Evolutionary conservation across 2,797 vertebrate species (phyloP).

Genomic region (Meriones psammophilus): DNA sequence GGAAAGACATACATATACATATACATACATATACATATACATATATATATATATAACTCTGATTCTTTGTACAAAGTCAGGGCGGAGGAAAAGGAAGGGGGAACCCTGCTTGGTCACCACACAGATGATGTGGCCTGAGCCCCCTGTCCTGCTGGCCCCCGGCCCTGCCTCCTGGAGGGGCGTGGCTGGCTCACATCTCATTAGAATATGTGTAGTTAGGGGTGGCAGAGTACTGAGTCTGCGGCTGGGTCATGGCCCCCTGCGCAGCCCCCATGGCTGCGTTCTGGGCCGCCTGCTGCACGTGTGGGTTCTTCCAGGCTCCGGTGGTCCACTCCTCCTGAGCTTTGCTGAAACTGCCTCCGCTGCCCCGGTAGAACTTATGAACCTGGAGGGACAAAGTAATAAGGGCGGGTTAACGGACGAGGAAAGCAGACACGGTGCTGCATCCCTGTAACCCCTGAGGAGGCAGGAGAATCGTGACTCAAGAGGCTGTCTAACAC

Average conservation of each 20-base stretch:
- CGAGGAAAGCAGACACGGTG: background rate
- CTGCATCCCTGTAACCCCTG: background rate
- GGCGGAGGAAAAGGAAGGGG: constrained; percentile 72
- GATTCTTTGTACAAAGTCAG: constrained; percentile 80
- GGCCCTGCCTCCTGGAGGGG: constrained; percentile 73
- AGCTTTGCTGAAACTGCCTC: constrained; percentile 96
- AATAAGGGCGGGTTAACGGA: constrained; percentile 27
- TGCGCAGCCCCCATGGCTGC: constrained; percentile 94
- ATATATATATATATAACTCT: constrained; percentile 72
- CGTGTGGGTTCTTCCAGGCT: constrained; percentile 98
- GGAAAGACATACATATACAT: constrained; percentile 11
- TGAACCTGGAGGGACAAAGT: constrained; percentile 91
- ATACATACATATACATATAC: background rate
- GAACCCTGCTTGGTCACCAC: constrained; percentile 83
- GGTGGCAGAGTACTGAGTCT: constrained; percentile 93
- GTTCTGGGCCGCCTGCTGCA: constrained; percentile 95
- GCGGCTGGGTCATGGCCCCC: constrained; percentile 92
- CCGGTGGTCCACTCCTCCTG: constrained; percentile 98
- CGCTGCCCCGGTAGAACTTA: constrained; percentile 97
- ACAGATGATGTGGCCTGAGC: constrained; percentile 67
- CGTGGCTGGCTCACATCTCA: constrained; percentile 93
- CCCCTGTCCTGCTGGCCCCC: constrained; percentile 61
- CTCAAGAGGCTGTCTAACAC: background rate
- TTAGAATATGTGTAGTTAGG: constrained; percentile 98
- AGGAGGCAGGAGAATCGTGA: background rate